Evolutionary conservation across 2,113 vertebrate species (phyloP).

Genomic region (Axis porcinus): DNA sequence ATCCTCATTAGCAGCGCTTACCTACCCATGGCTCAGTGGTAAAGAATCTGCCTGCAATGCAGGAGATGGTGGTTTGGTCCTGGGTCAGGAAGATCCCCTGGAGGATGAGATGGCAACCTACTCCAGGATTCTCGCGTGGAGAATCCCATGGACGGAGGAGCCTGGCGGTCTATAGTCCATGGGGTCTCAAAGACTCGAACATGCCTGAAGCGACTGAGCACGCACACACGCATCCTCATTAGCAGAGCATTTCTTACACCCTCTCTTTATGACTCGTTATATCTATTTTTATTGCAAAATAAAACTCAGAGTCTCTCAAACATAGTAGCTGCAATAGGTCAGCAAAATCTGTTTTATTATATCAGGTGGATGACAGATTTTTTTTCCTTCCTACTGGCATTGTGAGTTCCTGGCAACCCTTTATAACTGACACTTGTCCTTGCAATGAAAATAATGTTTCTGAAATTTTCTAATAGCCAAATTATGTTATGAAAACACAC

Average conservation of each 20-base stretch:
- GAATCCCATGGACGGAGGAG: neutral
- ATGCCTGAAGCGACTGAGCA: neutral
- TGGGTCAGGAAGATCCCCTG: neutral
- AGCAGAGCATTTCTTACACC: neutral
- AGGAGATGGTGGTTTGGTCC: neutral
- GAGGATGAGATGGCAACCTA: neutral
- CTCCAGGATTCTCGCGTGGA: neutral
- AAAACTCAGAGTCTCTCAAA: neutral
- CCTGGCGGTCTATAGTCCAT: neutral
- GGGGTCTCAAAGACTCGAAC: accelerated
- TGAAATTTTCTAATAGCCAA: neutral
- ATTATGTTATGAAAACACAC: neutral
- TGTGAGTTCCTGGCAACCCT: neutral
- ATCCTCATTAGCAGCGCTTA: neutral
- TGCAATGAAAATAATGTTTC: neutral
- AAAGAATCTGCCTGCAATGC: neutral
- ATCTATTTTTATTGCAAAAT: neutral
- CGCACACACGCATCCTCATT: neutral
- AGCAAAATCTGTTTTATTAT: neutral
- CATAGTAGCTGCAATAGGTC: neutral
- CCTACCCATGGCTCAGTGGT: neutral
- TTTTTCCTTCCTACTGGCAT: neutral
- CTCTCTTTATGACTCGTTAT: neutral
- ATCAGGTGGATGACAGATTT: neutral
- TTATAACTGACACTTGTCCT: neutral